A percentile compares a stretch with the other conserved stretches of the same genome.
These are phyloP conservation scores for Dolichallabes microphthalmus DNA, from an alignment of 2,113 vertebrate species.

Conservation along the genomic window DNA sequence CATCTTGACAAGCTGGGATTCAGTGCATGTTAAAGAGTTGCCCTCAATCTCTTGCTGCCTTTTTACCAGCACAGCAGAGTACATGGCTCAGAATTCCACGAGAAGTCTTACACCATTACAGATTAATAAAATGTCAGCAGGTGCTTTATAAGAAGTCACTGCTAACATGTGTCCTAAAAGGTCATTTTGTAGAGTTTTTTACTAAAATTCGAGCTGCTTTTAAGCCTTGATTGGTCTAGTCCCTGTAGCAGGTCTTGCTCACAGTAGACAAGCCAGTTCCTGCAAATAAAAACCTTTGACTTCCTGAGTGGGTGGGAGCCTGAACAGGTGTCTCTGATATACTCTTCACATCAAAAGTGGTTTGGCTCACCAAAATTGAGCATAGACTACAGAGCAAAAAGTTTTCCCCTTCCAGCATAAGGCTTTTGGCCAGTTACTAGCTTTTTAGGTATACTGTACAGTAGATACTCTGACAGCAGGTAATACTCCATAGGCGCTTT, in stretches of 20 bases:
- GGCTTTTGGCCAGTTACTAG: slow-evolving; percentile 16
- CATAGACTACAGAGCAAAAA: slow-evolving; percentile 47
- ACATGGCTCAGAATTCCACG: slow-evolving; percentile 24
- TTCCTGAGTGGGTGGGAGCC: slow-evolving; percentile 50
- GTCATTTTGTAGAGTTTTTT: slow-evolving; percentile 50
- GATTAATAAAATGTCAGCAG: slow-evolving; percentile 32
- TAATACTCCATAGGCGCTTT: slow-evolving; percentile 16
- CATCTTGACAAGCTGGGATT: slow-evolving; percentile 1
- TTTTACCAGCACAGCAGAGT: slow-evolving; percentile 10
- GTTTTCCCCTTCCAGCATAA: slow-evolving; percentile 46
- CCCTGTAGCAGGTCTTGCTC: slow-evolving; percentile 3
- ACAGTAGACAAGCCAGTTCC: slow-evolving; percentile 48
- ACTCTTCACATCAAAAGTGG: slow-evolving; percentile 62
- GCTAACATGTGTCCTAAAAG: slow-evolving; percentile 13
- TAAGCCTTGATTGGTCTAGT: slow-evolving; percentile 43
- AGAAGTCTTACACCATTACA: background rate
- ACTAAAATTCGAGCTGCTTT: slow-evolving; percentile 43
- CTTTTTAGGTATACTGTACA: background rate
- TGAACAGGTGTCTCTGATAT: slow-evolving; percentile 62
- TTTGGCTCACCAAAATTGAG: slow-evolving; percentile 54
- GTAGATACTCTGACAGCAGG: slow-evolving; percentile 34
- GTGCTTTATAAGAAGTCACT: slow-evolving; percentile 20
- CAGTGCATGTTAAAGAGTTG: slow-evolving; percentile 13
- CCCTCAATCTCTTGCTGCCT: background rate
- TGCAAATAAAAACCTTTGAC: slow-evolving; percentile 65